A percentile compares a stretch with the other conserved stretches of the same genome.
These are phyloP conservation scores for Tenebrio molitor DNA, from an alignment of 1,140 invertebrate genomes.

Conservation along the genomic window DNA sequence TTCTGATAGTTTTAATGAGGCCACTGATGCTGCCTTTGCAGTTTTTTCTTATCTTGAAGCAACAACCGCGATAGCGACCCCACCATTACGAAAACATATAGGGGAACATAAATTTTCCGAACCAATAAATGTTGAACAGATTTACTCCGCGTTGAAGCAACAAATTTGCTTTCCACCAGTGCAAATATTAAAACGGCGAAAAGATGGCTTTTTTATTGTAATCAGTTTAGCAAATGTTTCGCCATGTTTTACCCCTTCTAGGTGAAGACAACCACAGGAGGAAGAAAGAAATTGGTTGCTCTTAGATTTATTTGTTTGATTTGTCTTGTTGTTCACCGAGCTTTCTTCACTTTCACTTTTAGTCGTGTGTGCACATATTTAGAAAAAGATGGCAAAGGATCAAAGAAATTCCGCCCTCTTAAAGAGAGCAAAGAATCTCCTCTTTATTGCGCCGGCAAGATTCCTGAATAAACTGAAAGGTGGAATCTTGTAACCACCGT, in stretches of 20 bases:
- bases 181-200: constrained; percentile 1
- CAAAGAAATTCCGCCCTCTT: constrained; percentile 21
- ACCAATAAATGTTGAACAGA: constrained; percentile 39
- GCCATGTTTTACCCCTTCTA: not conserved
- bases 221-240: not conserved
- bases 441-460: constrained; percentile 9
- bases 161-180: constrained; percentile 6
- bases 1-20: not conserved
- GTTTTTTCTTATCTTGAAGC: not conserved
- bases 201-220: not conserved
- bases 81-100: constrained; percentile 11
- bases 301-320: no score
- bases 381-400: not conserved
- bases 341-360: no score
- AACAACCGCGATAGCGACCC: no score
- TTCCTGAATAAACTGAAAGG: constrained; percentile 22
- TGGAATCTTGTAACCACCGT: constrained; percentile 4
- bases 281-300: no score
- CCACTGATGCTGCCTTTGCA: not conserved
- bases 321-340: no score
- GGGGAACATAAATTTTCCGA: constrained; percentile 23
- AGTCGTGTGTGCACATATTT: not conserved
- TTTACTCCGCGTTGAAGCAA: constrained; percentile 11
- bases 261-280: no score
- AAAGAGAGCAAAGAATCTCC: not conserved